Conservation (phyloP, 2,888 invertebrate genomes). For the Melanophora roralis region DNA sequence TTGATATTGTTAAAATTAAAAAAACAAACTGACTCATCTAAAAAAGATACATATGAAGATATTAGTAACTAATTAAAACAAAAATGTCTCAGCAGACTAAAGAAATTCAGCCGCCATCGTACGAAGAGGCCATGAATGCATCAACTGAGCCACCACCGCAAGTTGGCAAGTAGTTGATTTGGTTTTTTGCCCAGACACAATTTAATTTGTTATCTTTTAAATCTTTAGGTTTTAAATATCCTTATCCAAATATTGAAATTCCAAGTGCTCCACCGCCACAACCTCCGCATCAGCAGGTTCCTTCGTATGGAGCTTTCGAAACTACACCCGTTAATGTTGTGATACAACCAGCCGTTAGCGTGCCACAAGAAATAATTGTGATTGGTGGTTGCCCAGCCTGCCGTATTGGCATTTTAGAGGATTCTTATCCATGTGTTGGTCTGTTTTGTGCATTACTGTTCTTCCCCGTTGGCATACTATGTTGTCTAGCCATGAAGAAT, state of each 20-base stretch:
- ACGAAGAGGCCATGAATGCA: slow-evolving; percentile 63
- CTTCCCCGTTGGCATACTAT: slow-evolving; percentile 91
- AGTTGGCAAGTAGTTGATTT: slow-evolving; percentile 57
- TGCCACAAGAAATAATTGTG: slow-evolving; percentile 86
- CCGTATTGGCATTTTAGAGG: slow-evolving; percentile 90
- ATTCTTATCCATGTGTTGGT: slow-evolving; percentile 91
- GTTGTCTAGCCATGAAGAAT: slow-evolving; percentile 90
- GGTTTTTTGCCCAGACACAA: not conserved
- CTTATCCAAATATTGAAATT: slow-evolving; percentile 62
- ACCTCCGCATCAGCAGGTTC: slow-evolving; percentile 71
- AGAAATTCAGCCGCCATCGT: slow-evolving; percentile 60
- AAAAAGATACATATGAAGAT: slow-evolving; percentile 5
- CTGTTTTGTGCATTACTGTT: slow-evolving; percentile 81
- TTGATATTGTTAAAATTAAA: not conserved
- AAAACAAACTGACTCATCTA: slow-evolving; percentile 38
- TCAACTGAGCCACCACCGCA: slow-evolving; percentile 59
- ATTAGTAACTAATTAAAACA: not conserved
- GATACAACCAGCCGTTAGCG: slow-evolving; percentile 78
- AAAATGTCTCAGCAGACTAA: slow-evolving; percentile 46
- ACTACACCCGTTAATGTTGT: slow-evolving; percentile 80
- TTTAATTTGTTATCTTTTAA: not conserved
- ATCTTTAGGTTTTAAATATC: slow-evolving; percentile 56
- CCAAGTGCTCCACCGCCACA: slow-evolving; percentile 65
- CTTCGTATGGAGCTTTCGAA: slow-evolving; percentile 77
- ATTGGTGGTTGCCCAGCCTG: slow-evolving; percentile 94